Evolutionary conservation across 92 coral and sea anemone genomes (phyloP), one percentile per base, ranked within the genome.

Genomic region (Umimayanthus chanpuru): DNA sequence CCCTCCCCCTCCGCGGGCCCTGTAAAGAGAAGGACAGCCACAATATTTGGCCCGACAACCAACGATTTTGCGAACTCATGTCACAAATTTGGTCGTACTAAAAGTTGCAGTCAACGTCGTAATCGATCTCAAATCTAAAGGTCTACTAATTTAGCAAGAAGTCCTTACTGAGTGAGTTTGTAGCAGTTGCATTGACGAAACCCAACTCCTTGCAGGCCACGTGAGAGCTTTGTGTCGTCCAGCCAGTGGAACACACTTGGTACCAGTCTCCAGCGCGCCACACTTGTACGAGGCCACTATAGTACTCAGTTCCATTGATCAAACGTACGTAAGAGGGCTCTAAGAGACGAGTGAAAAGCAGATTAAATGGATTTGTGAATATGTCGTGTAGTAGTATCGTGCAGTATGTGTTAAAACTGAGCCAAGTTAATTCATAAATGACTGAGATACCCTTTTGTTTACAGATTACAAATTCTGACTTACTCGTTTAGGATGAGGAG

Each of bases 151-250:
- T 61, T 4, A 61, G 68, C 6, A 1, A 61, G 8, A 1, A 18
- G 26, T 47, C 89, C 80, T 41, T 79, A 78, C 81, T 83, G 16
- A 30, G 36, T 67, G 55, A 40, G 39, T 49, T 81, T 0, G 16
- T 61, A 26, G 55, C n/a, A 0, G 2, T 25, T 16, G 85, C 32
- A 4, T 88, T 81, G 6, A 49, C 10, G 79, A 90, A 95, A 3
- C 96, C 98, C 77, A 95, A 89, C 49, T 95, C 93, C 56, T 82
- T 85, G 44, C 98, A 95, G n/a, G 93, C 88, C 64, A 95, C 94
- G 9, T 87, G 36, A 2, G 98, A 81, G 71, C 79, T 90, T 47
- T 75, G 71, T 70, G 81, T 47, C 26, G 89, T 82, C 98, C 98
- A 95, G n/a, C 92, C 93, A 11, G 75, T 88, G 4, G 86, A 86